Evolutionary conservation across 1,140 invertebrate genomes (phyloP).

Genomic region (Ruditapes philippinarum): DNA sequence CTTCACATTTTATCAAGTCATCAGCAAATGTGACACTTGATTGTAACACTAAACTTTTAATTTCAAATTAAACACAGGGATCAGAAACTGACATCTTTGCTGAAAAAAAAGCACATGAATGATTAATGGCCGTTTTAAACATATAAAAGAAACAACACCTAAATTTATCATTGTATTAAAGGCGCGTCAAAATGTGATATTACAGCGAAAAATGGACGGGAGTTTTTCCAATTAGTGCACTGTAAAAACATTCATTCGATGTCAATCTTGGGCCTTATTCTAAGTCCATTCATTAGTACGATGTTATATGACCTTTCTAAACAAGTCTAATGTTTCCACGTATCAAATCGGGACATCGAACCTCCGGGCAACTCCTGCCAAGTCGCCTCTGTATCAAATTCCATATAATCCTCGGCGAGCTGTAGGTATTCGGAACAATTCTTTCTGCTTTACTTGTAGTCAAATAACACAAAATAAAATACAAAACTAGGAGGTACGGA

Average conservation of each 20-base stretch:
- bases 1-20: not conserved
- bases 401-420: not conserved
- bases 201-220: not conserved
- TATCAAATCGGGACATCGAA: not conserved
- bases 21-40: not conserved
- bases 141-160: too few species aligned
- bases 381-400: not conserved
- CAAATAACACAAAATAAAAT: not conserved
- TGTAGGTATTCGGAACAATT: not conserved
- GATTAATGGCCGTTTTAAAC: too few species aligned
- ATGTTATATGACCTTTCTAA: constrained; percentile 16
- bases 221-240: not conserved
- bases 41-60: not conserved
- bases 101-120: too few species aligned
- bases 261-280: not conserved
- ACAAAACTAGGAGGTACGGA: not conserved
- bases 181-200: not conserved
- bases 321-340: not conserved
- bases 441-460: not conserved
- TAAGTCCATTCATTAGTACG: not conserved
- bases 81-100: not conserved
- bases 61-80: not conserved
- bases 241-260: not conserved
- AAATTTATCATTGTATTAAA: not conserved
- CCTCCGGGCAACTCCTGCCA: not conserved